Percentiles rank a stretch among this genome's conserved stretches.
Conservation (phyloP, 2,888 invertebrate species). For the Eupithecia centaureata region DNA sequence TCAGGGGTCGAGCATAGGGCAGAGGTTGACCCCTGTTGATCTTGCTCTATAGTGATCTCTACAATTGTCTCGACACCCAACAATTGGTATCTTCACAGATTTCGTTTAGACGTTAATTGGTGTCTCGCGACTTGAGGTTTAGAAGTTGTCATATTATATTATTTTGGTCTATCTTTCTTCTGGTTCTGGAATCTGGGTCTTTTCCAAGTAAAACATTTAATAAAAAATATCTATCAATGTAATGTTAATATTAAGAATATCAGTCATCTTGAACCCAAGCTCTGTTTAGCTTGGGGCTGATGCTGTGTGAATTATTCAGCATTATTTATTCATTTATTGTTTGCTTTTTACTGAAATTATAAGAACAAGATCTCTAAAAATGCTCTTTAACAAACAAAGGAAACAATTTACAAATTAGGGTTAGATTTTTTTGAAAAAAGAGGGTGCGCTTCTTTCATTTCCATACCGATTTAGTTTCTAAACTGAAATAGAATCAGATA, state of each 20-base stretch:
- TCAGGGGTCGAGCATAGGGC: conserved; percentile 64
- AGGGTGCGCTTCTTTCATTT: background rate
- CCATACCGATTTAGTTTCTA: background rate
- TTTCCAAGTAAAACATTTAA: too few species aligned
- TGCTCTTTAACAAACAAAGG: too few species aligned
- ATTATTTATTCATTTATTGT: background rate
- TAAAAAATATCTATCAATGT: too few species aligned
- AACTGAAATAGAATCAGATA: background rate
- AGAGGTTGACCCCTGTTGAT: conserved; percentile 50
- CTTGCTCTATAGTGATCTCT: conserved; percentile 51
- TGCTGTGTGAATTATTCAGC: too few species aligned
- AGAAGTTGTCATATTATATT: conserved; percentile 5
- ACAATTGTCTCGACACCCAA: conserved; percentile 55
- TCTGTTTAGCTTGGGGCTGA: too few species aligned
- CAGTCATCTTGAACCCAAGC: too few species aligned
- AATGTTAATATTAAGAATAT: too few species aligned
- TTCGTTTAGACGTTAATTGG: conserved; percentile 66
- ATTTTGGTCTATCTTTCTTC: background rate
- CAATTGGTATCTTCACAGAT: conserved; percentile 55
- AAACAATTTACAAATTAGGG: too few species aligned
- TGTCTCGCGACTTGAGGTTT: conserved; percentile 50
- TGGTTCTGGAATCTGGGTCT: background rate
- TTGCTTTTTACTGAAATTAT: background rate
- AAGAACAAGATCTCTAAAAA: background rate
- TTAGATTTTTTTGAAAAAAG: background rate